Evolutionary conservation across 2,113 vertebrate species (phyloP).

Genomic region (Nematolebias whitei): DNA sequence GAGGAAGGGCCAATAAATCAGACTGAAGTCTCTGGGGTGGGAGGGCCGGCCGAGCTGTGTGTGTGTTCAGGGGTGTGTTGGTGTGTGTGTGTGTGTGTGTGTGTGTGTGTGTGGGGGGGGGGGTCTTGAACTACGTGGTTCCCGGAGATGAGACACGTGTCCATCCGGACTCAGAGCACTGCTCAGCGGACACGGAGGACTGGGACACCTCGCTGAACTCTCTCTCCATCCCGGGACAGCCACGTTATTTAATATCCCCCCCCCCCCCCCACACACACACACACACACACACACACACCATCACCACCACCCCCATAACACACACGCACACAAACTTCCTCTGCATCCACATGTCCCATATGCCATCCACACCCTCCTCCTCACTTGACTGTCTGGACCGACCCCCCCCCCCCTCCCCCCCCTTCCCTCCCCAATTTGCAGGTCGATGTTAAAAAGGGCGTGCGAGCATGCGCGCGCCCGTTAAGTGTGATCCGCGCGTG

Average conservation of each 20-base stretch:
- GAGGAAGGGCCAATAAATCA: constrained; percentile 86
- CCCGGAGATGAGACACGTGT: constrained; percentile 84
- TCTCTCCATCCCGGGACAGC: background rate
- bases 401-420: too few relatives aligned
- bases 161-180: constrained; percentile 73
- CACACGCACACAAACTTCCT: constrained; percentile 7
- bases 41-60: background rate
- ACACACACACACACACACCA: background rate
- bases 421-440: too few relatives aligned
- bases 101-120: background rate
- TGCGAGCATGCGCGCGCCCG: constrained; percentile 23
- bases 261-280: background rate
- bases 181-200: constrained; percentile 61
- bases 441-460: constrained; percentile 33
- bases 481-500: constrained; percentile 49
- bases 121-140: constrained; percentile 64
- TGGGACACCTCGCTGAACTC: constrained; percentile 52
- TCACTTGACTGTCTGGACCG: constrained; percentile 56
- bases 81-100: too few relatives aligned
- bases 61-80: too few relatives aligned
- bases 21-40: constrained; percentile 52
- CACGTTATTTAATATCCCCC: constrained; percentile 9
- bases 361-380: constrained; percentile 38
- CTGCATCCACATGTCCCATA: constrained; percentile 41
- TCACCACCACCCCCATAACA: background rate